A percentile compares a stretch with the other conserved stretches of the same genome.
Conservation (phyloP, 2,113 vertebrate species). For the Elephas maximus region DNA sequence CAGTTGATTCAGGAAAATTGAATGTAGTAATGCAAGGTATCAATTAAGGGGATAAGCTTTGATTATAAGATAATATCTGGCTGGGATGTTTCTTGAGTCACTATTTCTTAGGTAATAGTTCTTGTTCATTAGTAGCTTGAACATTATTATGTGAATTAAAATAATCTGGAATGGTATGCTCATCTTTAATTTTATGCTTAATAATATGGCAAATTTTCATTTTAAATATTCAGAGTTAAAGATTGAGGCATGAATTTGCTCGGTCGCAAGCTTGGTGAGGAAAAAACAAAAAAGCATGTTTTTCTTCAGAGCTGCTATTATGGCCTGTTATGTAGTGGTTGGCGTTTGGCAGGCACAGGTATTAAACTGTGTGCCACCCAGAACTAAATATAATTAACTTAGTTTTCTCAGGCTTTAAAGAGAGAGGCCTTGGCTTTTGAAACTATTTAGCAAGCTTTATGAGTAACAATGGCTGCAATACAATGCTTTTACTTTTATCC, state of each 20-base stretch:
- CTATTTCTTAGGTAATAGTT: not conserved
- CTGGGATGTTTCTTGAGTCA: not conserved
- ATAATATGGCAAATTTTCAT: not conserved
- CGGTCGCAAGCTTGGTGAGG: not conserved
- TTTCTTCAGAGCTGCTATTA: constrained; percentile 39
- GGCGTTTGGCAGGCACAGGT: constrained; percentile 33
- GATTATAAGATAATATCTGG: not conserved
- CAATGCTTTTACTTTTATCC: constrained; percentile 62
- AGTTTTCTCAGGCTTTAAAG: constrained; percentile 56
- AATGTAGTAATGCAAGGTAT: not conserved
- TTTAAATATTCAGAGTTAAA: constrained; percentile 35
- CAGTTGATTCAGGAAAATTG: not conserved
- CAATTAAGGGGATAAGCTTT: not conserved
- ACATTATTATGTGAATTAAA: not conserved
- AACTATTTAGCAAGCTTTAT: constrained; percentile 41
- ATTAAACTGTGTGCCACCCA: constrained; percentile 44
- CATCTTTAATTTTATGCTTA: constrained; percentile 33
- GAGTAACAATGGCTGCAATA: constrained; percentile 37
- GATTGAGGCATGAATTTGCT: not conserved
- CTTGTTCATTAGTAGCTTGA: not conserved
- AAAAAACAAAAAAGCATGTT: constrained; percentile 40
- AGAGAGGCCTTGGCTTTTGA: constrained; percentile 38
- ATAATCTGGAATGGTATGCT: not conserved
- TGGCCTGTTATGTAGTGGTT: constrained; percentile 46
- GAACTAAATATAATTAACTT: constrained; percentile 52